Conservation (phyloP, 64 coral and sea anemone genomes). For the Actinia tenebrosa region DNA sequence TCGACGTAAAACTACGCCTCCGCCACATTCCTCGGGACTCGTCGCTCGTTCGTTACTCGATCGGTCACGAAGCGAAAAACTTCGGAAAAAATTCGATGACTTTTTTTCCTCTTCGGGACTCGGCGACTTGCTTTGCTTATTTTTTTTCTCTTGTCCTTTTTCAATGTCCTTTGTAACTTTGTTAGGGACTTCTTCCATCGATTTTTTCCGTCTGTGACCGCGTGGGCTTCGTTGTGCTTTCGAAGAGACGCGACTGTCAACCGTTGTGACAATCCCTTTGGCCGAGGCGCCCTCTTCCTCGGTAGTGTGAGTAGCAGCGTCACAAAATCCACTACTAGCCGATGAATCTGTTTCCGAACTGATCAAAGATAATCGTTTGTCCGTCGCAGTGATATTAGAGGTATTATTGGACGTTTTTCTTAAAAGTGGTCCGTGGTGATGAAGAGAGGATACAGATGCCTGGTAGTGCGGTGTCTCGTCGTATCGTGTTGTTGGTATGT, state of each 20-base stretch:
- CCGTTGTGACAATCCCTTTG: background rate
- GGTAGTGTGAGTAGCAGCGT: constrained; percentile 40
- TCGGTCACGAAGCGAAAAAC: constrained; percentile 5
- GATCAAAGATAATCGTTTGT: constrained; percentile 67
- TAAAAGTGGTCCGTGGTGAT: constrained; percentile 25
- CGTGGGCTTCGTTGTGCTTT: constrained; percentile 33
- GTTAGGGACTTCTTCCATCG: background rate
- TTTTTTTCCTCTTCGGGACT: constrained; percentile 21
- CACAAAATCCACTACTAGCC: constrained; percentile 71
- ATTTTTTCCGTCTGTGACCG: constrained; percentile 18
- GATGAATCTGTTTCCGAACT: constrained; percentile 76
- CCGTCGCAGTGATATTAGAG: constrained; percentile 13
- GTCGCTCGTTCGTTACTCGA: background rate
- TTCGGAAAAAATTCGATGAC: constrained; percentile 29
- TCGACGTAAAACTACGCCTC: background rate
- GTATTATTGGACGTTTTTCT: constrained; percentile 30
- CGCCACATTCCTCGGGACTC: constrained; percentile 5
- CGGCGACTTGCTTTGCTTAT: constrained; percentile 13
- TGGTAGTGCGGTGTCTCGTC: constrained; percentile 76
- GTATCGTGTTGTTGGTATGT: constrained; percentile 75
- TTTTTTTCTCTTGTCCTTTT: background rate
- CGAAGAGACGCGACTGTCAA: constrained; percentile 22
- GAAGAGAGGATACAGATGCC: constrained; percentile 26
- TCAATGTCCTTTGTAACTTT: background rate
- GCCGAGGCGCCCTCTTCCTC: constrained; percentile 62